Evolutionary conservation across 2,888 invertebrate species (phyloP).

Genomic region (Phyto melanocephala): DNA sequence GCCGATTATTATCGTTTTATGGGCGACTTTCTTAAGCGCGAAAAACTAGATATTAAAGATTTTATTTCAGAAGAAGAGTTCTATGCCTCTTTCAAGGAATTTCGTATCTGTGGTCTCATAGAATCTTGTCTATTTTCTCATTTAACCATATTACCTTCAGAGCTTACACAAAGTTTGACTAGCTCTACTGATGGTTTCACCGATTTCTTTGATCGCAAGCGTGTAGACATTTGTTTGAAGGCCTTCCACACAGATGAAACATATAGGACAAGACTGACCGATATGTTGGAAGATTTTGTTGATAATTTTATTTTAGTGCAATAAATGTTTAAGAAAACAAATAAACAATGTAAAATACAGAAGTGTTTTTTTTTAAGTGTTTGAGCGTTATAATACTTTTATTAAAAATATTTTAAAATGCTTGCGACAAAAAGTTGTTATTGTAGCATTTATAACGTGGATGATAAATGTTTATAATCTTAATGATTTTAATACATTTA

Average conservation of each 20-base stretch:
- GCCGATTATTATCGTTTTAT: conserved; percentile 81
- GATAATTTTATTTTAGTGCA: conserved; percentile 76
- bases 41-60: conserved; percentile 77
- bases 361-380: neutral
- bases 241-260: conserved; percentile 80
- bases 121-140: conserved; percentile 81
- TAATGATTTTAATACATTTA: no score
- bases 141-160: conserved; percentile 80
- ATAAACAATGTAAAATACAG: neutral
- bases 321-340: neutral
- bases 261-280: conserved; percentile 80
- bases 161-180: conserved; percentile 79
- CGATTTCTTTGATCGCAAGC: conserved; percentile 80
- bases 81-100: conserved; percentile 76
- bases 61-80: conserved; percentile 79
- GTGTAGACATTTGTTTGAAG: conserved; percentile 80
- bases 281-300: conserved; percentile 81
- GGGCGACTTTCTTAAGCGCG: conserved; percentile 76
- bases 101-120: conserved; percentile 81
- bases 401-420: no score
- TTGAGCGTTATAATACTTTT: no score
- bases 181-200: conserved; percentile 80
- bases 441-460: no score
- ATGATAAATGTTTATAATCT: no score
- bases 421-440: no score